A percentile compares a stretch with the other conserved stretches of the same genome.
These are phyloP conservation scores for Calameuta filiformis DNA, from an alignment of 2,888 invertebrate species.

Conservation along the genomic window DNA sequence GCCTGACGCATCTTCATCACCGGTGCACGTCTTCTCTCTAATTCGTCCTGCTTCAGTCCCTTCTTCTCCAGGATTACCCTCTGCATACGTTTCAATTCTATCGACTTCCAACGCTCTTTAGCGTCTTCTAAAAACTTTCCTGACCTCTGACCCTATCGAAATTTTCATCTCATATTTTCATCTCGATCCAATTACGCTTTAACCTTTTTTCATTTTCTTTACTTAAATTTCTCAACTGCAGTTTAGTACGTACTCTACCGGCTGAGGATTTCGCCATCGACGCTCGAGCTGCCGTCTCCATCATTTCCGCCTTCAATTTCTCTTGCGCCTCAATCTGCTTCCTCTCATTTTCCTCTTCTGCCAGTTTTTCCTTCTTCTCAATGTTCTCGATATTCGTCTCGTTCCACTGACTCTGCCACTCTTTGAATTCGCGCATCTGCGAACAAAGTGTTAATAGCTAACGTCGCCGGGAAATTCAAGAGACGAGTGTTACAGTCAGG, in stretches of 20 bases:
- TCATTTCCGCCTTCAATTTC: conserved; percentile 60
- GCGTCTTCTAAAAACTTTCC: conserved; percentile 61
- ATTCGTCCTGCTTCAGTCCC: conserved; percentile 71
- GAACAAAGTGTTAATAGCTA: background rate
- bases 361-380: conserved; percentile 66
- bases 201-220: conserved; percentile 10
- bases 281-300: conserved; percentile 55
- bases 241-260: conserved; percentile 1
- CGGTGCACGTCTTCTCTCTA: conserved; percentile 73
- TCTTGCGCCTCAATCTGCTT: conserved; percentile 63
- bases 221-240: conserved; percentile 2
- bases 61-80: conserved; percentile 74
- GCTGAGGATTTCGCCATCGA: conserved; percentile 5
- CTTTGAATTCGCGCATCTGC: conserved; percentile 69
- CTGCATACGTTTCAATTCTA: conserved; percentile 75
- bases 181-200: conserved; percentile 22
- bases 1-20: conserved; percentile 71
- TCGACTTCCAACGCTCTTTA: conserved; percentile 72
- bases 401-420: conserved; percentile 75
- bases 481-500: background rate
- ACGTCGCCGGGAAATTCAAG: background rate
- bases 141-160: conserved; percentile 34
- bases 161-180: conserved; percentile 34
- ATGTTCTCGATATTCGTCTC: conserved; percentile 64
- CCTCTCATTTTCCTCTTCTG: conserved; percentile 67